Base-by-base conservation (phyloP, 2,113 vertebrate genomes). In the Odontesthes bonariensis region DNA sequence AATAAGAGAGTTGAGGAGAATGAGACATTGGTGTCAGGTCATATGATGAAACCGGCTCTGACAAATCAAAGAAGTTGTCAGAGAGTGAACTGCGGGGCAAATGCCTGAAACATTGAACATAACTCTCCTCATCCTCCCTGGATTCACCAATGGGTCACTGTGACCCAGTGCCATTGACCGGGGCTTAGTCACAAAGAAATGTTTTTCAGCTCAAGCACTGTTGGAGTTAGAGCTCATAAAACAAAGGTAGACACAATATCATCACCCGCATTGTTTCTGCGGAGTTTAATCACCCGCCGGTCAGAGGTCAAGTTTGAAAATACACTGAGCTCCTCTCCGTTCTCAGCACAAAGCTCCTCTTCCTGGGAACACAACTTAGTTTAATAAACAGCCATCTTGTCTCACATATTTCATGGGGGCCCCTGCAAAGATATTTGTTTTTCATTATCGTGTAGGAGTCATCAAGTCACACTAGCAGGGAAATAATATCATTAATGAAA, bases 401-500 rank as follows among this genome's bases (percentile, higher is more conserved):
- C 62, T 53, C 31, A 49, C 69, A 77, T 73, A 76, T 70, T 72
- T 88, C 75, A 69, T 54, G 54, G 65, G 49, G 42, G 65, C 76
- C 68, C 44, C 46, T 7, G 71, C 14, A n/a, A 19, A 78, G 59
- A 80, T 83, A 84, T 88, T 89, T 88, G 89, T 89, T 89, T 90
- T 88, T 84, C 83, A 87, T 88, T 84, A 70, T 61, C 58, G 83
- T 58, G 85, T 70, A 38, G 84, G 81, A 88, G 84, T 88, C 86
- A 51, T 84, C 53, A 73, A 81, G 85, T 88, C 74, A 89, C 42
- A 62, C 75, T 73, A 75, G 85, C 69, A 69, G 57, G 75, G 71
- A 88, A 88, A 91, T 91, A 88, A 90, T 87, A 70, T 72, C 77
- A 79, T 91, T 92, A 92, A 93, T 88, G 83, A 87, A 71, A 85